Conservation (phyloP, 1,140 invertebrate genomes). For the Musca domestica region DNA sequence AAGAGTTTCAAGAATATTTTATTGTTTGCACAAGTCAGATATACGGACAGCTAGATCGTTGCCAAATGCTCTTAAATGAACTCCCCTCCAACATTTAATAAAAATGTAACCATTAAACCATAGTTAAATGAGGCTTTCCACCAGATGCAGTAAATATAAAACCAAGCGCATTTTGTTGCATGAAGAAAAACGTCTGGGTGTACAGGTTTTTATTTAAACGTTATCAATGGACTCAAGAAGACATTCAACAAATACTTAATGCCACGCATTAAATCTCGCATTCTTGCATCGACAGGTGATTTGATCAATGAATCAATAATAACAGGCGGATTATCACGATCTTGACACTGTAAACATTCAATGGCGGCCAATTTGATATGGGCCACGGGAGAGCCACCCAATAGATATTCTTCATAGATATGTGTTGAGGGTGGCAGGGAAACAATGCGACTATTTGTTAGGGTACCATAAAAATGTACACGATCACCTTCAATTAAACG, state of each 20-base stretch:
- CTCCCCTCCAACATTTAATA: too few species aligned
- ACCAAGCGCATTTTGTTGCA: too few species aligned
- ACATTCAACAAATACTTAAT: conserved; percentile 73
- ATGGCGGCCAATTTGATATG: conserved; percentile 64
- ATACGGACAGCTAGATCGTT: too few species aligned
- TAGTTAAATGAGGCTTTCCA: too few species aligned
- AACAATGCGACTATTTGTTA: conserved; percentile 13
- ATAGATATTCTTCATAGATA: conserved; percentile 51
- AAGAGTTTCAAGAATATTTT: too few species aligned
- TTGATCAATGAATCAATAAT: conserved; percentile 54
- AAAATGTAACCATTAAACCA: too few species aligned
- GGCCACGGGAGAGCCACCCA: conserved; percentile 61
- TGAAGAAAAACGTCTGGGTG: too few species aligned
- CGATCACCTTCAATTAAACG: conserved; percentile 66
- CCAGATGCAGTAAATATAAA: too few species aligned
- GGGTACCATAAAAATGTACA: conserved; percentile 66
- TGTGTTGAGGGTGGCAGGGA: not conserved
- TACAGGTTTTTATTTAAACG: conserved; percentile 71
- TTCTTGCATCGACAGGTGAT: conserved; percentile 56
- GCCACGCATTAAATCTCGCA: conserved; percentile 62
- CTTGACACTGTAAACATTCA: conserved; percentile 66
- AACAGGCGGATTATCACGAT: conserved; percentile 53
- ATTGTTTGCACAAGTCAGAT: too few species aligned
- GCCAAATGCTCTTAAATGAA: too few species aligned
- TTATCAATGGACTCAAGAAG: conserved; percentile 70